These are phyloP conservation scores for Thalassophryne amazonica DNA, from an alignment of 2,797 vertebrate species.

Conservation along the genomic window DNA sequence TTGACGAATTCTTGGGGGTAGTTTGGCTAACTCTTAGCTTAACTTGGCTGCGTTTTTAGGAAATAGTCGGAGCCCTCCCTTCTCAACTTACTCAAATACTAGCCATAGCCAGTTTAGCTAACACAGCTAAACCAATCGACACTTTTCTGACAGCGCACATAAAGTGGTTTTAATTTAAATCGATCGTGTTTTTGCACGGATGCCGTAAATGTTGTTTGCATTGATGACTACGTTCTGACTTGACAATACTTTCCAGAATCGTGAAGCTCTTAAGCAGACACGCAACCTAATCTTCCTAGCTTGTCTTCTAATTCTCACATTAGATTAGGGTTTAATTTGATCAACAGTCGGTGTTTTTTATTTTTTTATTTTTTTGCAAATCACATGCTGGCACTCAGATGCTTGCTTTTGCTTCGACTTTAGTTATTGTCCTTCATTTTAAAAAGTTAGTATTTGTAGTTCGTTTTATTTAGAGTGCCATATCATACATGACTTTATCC, in stretches of 20 bases:
- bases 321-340: no score
- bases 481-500: no score
- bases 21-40: slow-evolving; percentile 32
- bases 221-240: slow-evolving; percentile 1
- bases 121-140: slow-evolving; percentile 15
- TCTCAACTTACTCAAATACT: slow-evolving; percentile 37
- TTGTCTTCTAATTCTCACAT: no score
- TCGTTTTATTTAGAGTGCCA: no score
- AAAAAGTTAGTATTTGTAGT: no score
- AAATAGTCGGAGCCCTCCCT: slow-evolving; percentile 54
- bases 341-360: neutral
- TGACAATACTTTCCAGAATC: slow-evolving; percentile 58
- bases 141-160: slow-evolving; percentile 1
- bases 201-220: neutral
- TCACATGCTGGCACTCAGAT: no score
- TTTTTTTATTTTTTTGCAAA: no score
- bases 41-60: slow-evolving; percentile 45
- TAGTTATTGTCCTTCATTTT: no score
- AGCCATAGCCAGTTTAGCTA: slow-evolving; percentile 34
- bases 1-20: slow-evolving; percentile 12
- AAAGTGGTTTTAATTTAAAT: neutral
- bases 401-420: no score
- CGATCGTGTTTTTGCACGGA: neutral
- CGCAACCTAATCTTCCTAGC: slow-evolving; percentile 21
- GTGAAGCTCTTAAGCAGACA: slow-evolving; percentile 2